phyloP scores from a whole-genome alignment of 1,140 invertebrate genomes.

The Dreissena polymorpha region DNA sequence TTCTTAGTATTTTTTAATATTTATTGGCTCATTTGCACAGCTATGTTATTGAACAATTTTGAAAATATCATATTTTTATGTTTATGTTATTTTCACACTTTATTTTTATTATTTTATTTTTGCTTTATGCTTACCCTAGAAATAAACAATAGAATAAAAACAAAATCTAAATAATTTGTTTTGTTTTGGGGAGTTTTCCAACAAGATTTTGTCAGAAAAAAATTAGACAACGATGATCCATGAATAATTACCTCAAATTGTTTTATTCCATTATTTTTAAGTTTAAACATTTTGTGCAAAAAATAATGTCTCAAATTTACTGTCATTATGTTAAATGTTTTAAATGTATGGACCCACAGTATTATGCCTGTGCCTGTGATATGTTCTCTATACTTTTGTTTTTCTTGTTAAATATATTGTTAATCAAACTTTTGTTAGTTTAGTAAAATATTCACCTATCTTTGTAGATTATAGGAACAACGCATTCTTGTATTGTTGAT shows the following conservation, averaged over 20 bases:
- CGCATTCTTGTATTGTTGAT: too few relatives aligned
- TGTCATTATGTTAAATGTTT: neutral
- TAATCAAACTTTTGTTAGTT: too few relatives aligned
- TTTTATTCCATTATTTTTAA: neutral
- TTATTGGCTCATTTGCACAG: neutral
- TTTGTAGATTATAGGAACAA: too few relatives aligned
- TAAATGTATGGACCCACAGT: neutral
- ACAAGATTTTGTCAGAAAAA: too few relatives aligned
- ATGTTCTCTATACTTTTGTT: neutral
- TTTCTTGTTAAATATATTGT: neutral
- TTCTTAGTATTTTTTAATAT: too few relatives aligned
- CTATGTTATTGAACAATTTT: neutral
- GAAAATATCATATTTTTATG: neutral
- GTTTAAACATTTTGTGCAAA: neutral
- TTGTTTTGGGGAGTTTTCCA: too few relatives aligned
- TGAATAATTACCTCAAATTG: neutral
- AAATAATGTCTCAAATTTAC: neutral
- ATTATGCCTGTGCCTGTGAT: slow-evolving; percentile 5
- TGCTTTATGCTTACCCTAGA: too few relatives aligned
- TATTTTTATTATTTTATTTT: too few relatives aligned
- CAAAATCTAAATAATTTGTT: too few relatives aligned
- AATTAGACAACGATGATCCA: too few relatives aligned
- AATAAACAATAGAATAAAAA: too few relatives aligned
- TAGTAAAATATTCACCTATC: too few relatives aligned
- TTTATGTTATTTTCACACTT: neutral